phyloP scores from a whole-genome alignment of 2,113 vertebrate genomes.

The Heterochromis multidens region DNA sequence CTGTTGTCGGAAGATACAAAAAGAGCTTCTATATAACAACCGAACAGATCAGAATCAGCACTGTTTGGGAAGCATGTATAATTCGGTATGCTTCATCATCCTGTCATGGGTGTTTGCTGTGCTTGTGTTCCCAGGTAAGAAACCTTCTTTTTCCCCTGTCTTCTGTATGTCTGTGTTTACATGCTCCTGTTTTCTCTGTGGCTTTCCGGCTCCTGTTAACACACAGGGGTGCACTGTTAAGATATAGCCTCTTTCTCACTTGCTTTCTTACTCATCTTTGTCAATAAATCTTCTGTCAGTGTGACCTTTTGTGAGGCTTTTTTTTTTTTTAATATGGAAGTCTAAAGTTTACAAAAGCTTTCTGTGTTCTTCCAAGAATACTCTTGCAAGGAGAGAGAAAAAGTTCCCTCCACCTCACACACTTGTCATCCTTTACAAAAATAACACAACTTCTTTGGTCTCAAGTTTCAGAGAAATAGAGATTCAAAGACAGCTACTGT shows the following conservation, averaged over 20 bases:
- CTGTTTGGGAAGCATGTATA: constrained; percentile 73
- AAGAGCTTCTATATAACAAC: constrained; percentile 37
- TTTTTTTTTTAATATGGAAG: background rate
- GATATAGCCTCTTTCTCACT: background rate
- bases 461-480: background rate
- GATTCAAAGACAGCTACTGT: background rate
- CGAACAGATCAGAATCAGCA: constrained; percentile 43
- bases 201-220: background rate
- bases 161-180: constrained; percentile 4
- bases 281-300: background rate
- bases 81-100: constrained; percentile 71
- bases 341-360: background rate
- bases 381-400: background rate
- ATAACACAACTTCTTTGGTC: background rate
- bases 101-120: constrained; percentile 72
- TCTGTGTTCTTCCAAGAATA: background rate
- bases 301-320: background rate
- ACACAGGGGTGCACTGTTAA: constrained; percentile 2
- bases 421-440: background rate
- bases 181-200: background rate
- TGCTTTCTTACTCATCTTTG: background rate
- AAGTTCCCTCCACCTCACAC: constrained; percentile 2
- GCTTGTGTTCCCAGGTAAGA: constrained; percentile 79
- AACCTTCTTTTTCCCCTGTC: constrained; percentile 19
- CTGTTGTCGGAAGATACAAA: constrained; percentile 34